These are phyloP conservation scores for Crotalus viridis DNA, from an alignment of 2,113 vertebrate species.

Conservation along the genomic window DNA sequence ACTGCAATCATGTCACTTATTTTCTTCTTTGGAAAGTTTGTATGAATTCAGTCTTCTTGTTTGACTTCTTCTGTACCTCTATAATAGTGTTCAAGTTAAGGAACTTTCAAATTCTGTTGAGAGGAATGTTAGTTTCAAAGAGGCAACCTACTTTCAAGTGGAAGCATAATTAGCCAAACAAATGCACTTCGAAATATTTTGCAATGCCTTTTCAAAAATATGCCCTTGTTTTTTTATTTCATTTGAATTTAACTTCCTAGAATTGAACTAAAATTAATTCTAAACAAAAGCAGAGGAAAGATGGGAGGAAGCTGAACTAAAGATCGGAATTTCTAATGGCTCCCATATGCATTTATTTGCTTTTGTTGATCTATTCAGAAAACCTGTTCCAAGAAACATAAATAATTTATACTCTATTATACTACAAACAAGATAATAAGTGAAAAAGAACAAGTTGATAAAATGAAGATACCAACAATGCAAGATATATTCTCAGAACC, in stretches of 20 bases:
- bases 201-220: neutral
- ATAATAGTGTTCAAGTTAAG: neutral
- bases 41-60: neutral
- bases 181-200: neutral
- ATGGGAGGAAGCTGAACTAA: slow-evolving; percentile 2
- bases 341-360: slow-evolving; percentile 1
- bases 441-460: neutral
- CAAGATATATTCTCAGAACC: neutral
- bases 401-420: slow-evolving; percentile 15
- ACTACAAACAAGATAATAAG: slow-evolving; percentile 8
- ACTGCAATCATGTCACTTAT: neutral
- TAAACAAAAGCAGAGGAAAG: slow-evolving; percentile 1
- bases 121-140: neutral
- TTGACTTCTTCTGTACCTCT: neutral
- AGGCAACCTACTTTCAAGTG: neutral
- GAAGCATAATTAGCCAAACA: neutral
- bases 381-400: neutral
- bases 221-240: neutral
- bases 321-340: slow-evolving; percentile 1
- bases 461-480: slow-evolving; percentile 16
- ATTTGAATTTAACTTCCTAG: neutral
- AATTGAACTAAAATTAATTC: neutral
- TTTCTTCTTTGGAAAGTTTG: neutral
- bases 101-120: neutral
- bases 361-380: slow-evolving; percentile 5